Base-by-base conservation (phyloP, 1,140 invertebrate genomes). In the Laupala kohalensis region DNA sequence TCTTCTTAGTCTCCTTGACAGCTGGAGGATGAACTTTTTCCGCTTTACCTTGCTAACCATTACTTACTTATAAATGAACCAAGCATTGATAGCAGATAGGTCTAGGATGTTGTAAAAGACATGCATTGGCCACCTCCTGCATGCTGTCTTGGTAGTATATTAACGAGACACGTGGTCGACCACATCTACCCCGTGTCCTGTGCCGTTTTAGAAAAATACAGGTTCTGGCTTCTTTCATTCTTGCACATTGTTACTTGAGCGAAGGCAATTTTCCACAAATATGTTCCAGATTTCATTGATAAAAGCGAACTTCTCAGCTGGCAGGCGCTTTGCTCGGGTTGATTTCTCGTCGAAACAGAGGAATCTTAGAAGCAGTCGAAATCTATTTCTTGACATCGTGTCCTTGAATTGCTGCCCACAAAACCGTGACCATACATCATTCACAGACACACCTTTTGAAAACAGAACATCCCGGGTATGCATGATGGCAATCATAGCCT, bases 81-180 rank as follows among this genome's bases (percentile, higher is more conserved):
- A 53, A 69, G 28, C 69, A 9, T 69, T 37, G 69, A 30, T 69
- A 28, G 62, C 53, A n/a, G 82, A 81, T 75, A 85, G 80, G 75
- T 85, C 83, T 13, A 85, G 74, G n/a, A 84, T 73, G 62, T 80
- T 79, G 70, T 81, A 84, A 76, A 85, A 85, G 64, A 85, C 73
- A 15, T 81, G 80, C 6, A 84, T 74, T 9, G 82, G 80, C 84
- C 84, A 86, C 76, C 83, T 80, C 74, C 81, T 80, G 66, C 81
- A 81, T 67, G 81, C 77, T 67, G 82, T 78, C 75, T 79, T 77
- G 6, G 81, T 81, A 63, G 81, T 82, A 71, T 84, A 84, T 75
- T 70, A 71, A 69, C 77, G 24, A 28, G 75, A 69, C 75, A 78
- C 77, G 74, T 78, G 74, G 67, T 77, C 77, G 6, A 71, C 73